Evolutionary conservation across 2,888 invertebrate genomes (phyloP), one percentile per base, ranked within the genome.

Genomic region (Tipula lateralis): DNA sequence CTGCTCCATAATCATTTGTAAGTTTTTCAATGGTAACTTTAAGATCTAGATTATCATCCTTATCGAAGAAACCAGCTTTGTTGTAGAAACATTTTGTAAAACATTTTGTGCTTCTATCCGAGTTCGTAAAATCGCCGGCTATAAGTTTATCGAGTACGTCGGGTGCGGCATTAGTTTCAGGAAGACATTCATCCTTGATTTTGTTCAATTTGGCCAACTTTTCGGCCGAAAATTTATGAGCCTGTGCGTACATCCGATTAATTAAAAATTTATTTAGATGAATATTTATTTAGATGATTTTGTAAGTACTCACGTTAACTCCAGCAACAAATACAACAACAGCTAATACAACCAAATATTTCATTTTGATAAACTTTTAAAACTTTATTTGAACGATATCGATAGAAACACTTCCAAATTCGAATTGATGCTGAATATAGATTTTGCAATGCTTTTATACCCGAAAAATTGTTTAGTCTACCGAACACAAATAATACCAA

Each of bases 51-150:
- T 87, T 86, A 1, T 88, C 89, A 84, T 88, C 87, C 81, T 85
- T 87, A 66, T 66, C 66, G 0, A 88, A 0, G n/a, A 88, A 86
- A 12, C 88, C 89, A 1, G 66, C 1, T 85, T 88, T 88, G 85
- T 89, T 89, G 83, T 89, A 86, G 87, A 89, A 88, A 29, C 90
- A 90, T 39, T 88, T 88, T 34, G 87, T 85, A 44, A 89, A 89
- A 85, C 89, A 89, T 85, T 89, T 88, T 2, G 87, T 29, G 84
- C 87, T 87, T 0, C 84, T 85, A 84, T 87, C 87, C 2, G 34
- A 84, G 34, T 87, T 86, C 0, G 86, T 85, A 4, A 87, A 88
- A 2, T 88, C 87, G 6, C 88, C 88, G 0, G 84, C 84, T 2
- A 86, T 87, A 80, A 89, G 7, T 16, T 87, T 86, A 2, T 82